Conservation (phyloP, 2,797 vertebrate species). For the Neomorphus geoffroyi region DNA sequence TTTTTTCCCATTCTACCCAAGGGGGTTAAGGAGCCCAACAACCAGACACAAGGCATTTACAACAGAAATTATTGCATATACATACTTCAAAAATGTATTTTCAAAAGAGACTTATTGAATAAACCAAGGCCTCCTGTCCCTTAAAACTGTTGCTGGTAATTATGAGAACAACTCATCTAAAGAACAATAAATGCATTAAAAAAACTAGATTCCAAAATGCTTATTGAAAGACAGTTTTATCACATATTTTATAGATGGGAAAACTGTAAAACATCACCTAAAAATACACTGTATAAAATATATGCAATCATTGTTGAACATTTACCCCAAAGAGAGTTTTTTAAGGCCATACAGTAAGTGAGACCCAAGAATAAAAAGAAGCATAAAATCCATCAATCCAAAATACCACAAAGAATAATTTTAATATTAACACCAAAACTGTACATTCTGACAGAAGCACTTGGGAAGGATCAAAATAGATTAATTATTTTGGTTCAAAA, state of each 20-base stretch:
- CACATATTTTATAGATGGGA: not conserved
- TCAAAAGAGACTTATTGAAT: not conserved
- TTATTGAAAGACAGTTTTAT: not conserved
- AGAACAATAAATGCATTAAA: not conserved
- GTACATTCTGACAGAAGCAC: not conserved
- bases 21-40: not conserved
- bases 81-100: not conserved
- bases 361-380: not conserved
- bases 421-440: not conserved
- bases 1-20: not conserved
- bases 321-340: not conserved
- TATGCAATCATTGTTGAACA: not conserved
- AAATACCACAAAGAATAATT: not conserved
- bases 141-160: not conserved
- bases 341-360: not conserved
- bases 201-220: not conserved
- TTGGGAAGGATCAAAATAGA: not conserved
- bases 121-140: not conserved
- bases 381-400: not conserved
- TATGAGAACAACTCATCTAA: not conserved
- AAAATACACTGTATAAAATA: not conserved
- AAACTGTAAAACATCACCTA: not conserved
- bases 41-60: not conserved
- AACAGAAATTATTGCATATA: not conserved
- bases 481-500: not conserved